These are phyloP conservation scores for Halichoeres trimaculatus DNA, from an alignment of 2,113 vertebrate species.

Conservation along the genomic window DNA sequence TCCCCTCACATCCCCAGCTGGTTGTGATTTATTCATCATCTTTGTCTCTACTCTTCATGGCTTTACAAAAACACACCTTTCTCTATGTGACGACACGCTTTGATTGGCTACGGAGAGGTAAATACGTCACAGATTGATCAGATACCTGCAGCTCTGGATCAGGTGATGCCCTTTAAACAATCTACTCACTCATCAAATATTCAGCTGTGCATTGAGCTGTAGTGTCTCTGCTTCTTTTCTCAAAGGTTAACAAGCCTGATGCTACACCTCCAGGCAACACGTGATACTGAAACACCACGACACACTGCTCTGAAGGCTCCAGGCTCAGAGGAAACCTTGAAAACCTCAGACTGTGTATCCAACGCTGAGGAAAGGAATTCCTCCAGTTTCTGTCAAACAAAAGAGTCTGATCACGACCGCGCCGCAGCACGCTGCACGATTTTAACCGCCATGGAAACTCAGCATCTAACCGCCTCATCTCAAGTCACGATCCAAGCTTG, in stretches of 20 bases:
- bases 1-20: too few species aligned
- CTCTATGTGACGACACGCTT: not conserved
- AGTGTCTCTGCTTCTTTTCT: not conserved
- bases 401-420: not conserved
- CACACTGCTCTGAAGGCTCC: not conserved
- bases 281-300: not conserved
- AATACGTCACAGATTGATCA: not conserved
- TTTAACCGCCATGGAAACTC: slow-evolving; percentile 15
- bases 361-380: slow-evolving; percentile 17
- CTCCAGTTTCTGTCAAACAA: not conserved
- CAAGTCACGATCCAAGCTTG: slow-evolving; percentile 32
- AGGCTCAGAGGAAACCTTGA: not conserved
- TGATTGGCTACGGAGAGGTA: not conserved
- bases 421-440: not conserved
- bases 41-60: too few species aligned
- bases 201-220: not conserved
- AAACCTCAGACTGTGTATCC: too few species aligned
- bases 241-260: not conserved
- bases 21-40: too few species aligned
- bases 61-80: too few species aligned
- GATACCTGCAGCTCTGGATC: not conserved
- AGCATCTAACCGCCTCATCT: slow-evolving; percentile 21
- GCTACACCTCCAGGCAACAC: not conserved
- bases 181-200: not conserved
- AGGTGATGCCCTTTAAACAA: not conserved